Conservation (phyloP, 2,888 invertebrate genomes). For the Clistopyga incitator region DNA sequence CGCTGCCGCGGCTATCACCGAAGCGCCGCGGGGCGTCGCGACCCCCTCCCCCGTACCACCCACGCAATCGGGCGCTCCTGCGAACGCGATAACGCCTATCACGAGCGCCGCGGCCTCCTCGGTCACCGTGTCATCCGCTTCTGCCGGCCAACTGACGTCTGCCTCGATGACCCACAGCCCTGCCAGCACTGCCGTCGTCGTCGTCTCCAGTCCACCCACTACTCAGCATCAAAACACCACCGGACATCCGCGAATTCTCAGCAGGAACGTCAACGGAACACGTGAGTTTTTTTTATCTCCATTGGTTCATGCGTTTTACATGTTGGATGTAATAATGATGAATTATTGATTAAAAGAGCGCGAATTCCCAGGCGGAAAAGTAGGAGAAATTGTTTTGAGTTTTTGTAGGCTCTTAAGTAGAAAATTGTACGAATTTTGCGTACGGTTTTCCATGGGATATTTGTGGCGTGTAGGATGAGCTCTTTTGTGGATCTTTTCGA, state of each 20-base stretch:
- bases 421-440: no score
- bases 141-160: slow-evolving; percentile 66
- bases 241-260: slow-evolving; percentile 79
- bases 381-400: no score
- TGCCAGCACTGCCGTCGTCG: slow-evolving; percentile 72
- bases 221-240: slow-evolving; percentile 67
- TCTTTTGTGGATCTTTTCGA: no score
- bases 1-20: slow-evolving; percentile 71
- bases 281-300: slow-evolving; percentile 78
- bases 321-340: no score
- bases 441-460: no score
- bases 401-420: no score
- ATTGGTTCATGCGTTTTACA: neutral
- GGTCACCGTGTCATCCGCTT: slow-evolving; percentile 55
- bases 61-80: slow-evolving; percentile 56
- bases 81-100: slow-evolving; percentile 58
- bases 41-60: slow-evolving; percentile 77
- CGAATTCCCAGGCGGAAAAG: no score
- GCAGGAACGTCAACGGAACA: slow-evolving; percentile 83
- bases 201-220: slow-evolving; percentile 74
- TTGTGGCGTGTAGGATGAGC: no score
- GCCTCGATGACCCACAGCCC: slow-evolving; percentile 73
- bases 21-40: slow-evolving; percentile 76
- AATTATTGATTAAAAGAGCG: no score
- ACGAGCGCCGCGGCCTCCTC: slow-evolving; percentile 47